Conservation (phyloP, 1,140 invertebrate species). For the Andricus grossulariae region DNA sequence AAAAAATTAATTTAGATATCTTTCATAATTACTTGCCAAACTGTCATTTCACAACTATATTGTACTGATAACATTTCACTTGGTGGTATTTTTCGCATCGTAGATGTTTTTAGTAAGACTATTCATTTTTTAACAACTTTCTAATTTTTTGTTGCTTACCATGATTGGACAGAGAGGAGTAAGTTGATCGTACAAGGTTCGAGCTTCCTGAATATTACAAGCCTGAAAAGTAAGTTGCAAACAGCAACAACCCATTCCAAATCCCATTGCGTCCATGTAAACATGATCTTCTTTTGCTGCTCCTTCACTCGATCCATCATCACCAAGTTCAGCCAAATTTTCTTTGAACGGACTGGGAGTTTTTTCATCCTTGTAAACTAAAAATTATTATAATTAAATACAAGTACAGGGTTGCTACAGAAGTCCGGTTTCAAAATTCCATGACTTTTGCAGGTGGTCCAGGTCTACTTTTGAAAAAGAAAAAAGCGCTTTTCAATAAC, state of each 20-base stretch:
- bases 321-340: conserved; percentile 79
- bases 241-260: conserved; percentile 99
- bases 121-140: conserved; percentile 27
- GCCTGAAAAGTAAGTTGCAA: conserved; percentile 97
- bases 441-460: no score
- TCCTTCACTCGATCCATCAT: conserved; percentile 82
- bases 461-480: no score
- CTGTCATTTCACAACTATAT: no score
- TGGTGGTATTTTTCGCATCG: no score
- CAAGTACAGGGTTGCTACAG: background rate
- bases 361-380: conserved; percentile 94
- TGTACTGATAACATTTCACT: no score
- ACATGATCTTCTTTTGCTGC: conserved; percentile 90
- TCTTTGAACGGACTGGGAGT: conserved; percentile 85
- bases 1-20: no score
- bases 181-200: conserved; percentile 97
- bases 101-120: no score
- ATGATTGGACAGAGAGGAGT: conserved; percentile 98
- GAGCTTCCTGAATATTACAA: conserved; percentile 96
- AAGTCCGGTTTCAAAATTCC: no score
- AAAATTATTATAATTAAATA: conserved; percentile 53
- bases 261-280: conserved; percentile 99
- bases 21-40: no score
- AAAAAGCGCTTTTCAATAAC: no score
- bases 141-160: conserved; percentile 77